Evolutionary conservation across 2,888 invertebrate genomes (phyloP).

Genomic region (Brachylomia viminalis): DNA sequence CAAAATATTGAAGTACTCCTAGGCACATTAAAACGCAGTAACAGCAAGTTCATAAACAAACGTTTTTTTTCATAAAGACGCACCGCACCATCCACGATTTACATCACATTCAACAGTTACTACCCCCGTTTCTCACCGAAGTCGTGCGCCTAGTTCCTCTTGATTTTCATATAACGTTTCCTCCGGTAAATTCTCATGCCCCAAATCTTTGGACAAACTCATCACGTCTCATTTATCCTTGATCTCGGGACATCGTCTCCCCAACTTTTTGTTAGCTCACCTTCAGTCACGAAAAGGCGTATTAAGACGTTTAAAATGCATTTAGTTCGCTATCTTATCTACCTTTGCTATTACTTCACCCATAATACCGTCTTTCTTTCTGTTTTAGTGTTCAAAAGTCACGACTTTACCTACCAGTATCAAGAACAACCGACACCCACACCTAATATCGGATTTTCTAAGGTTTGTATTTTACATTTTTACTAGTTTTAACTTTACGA

Average conservation of each 20-base stretch:
- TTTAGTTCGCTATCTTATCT: slow-evolving; percentile 90
- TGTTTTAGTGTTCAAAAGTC: slow-evolving; percentile 96
- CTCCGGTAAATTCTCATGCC: slow-evolving; percentile 83
- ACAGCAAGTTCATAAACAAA: too few species aligned
- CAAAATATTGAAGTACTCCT: too few species aligned
- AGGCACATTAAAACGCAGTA: too few species aligned
- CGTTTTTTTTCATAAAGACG: slow-evolving; percentile 3
- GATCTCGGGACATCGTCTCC: slow-evolving; percentile 82
- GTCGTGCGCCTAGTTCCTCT: slow-evolving; percentile 64
- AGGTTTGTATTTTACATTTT: slow-evolving; percentile 90
- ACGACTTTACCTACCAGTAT: slow-evolving; percentile 92
- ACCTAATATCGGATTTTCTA: slow-evolving; percentile 97
- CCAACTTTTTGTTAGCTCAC: slow-evolving; percentile 87
- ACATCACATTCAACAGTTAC: slow-evolving; percentile 48
- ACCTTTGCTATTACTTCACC: slow-evolving; percentile 85
- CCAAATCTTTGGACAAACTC: slow-evolving; percentile 82
- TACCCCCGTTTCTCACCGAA: slow-evolving; percentile 47
- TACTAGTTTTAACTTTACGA: slow-evolving; percentile 80
- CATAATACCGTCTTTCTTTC: slow-evolving; percentile 90
- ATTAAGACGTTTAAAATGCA: slow-evolving; percentile 90
- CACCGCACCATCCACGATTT: slow-evolving; percentile 1
- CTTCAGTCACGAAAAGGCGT: slow-evolving; percentile 88
- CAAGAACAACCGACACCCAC: slow-evolving; percentile 93
- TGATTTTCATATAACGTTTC: slow-evolving; percentile 77
- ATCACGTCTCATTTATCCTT: slow-evolving; percentile 87